phyloP scores from a whole-genome alignment of 30 jellyfish, hydroid and myxozoan species.

The Chrysaora quinquecirrha region DNA sequence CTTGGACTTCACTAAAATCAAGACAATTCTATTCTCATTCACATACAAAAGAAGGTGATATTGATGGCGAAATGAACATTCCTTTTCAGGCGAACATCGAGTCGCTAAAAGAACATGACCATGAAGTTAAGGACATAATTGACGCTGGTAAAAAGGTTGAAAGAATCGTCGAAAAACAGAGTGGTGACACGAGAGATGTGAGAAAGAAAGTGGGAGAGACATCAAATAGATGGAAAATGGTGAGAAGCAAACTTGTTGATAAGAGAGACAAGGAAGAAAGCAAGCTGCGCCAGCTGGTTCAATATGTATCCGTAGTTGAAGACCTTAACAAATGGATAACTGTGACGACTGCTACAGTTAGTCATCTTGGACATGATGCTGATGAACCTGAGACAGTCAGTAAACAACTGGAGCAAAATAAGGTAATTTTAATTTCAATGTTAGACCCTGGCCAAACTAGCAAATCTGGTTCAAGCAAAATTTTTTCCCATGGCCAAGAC shows the following conservation, averaged over 20 bases:
- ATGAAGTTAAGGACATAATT: slow-evolving; percentile 46
- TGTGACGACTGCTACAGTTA: slow-evolving; percentile 65
- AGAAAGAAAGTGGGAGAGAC: slow-evolving; percentile 51
- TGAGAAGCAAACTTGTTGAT: slow-evolving; percentile 56
- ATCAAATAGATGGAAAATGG: slow-evolving; percentile 59
- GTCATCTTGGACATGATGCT: slow-evolving; percentile 61
- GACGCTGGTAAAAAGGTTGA: slow-evolving; percentile 80
- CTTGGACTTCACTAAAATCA: too few species aligned
- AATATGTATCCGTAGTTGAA: slow-evolving; percentile 53
- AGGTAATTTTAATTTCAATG: slow-evolving; percentile 16
- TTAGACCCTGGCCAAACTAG: background rate
- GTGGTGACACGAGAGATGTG: slow-evolving; percentile 63
- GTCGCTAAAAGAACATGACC: slow-evolving; percentile 68
- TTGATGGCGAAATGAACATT: too few species aligned
- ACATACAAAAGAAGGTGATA: too few species aligned
- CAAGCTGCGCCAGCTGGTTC: slow-evolving; percentile 66
- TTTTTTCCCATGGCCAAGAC: too few species aligned
- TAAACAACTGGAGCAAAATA: slow-evolving; percentile 78
- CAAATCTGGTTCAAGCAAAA: background rate
- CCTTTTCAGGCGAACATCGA: slow-evolving; percentile 48
- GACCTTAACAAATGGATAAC: slow-evolving; percentile 86
- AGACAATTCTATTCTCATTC: too few species aligned
- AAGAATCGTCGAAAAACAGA: slow-evolving; percentile 61
- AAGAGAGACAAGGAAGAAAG: slow-evolving; percentile 59
- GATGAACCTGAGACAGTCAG: slow-evolving; percentile 66